phyloP scores from a whole-genome alignment of 2,888 invertebrate genomes.

The Stenoptilia bipunctidactyla region DNA sequence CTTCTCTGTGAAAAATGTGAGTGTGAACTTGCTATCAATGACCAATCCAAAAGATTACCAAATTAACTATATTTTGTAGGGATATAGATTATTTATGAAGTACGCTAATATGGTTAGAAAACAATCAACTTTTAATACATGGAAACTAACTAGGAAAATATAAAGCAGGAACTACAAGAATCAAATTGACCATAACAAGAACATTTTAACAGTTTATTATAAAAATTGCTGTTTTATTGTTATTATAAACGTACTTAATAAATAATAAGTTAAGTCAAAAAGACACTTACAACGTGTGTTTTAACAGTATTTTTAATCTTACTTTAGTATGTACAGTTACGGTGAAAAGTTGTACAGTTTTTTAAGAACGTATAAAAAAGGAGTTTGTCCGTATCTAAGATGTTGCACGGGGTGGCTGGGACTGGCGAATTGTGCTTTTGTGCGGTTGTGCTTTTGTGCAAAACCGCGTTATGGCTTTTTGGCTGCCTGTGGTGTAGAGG shows the following conservation, averaged over 20 bases:
- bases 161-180: neutral
- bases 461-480: conserved; percentile 19
- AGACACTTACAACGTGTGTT: conserved; percentile 67
- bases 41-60: too few relatives aligned
- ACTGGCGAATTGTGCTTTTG: conserved; percentile 16
- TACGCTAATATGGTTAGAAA: neutral
- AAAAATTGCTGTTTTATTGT: conserved; percentile 52
- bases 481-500: conserved; percentile 14
- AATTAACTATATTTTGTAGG: too few relatives aligned
- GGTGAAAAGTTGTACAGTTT: conserved; percentile 55
- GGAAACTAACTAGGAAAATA: too few relatives aligned
- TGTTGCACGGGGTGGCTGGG: conserved; percentile 38
- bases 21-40: too few relatives aligned
- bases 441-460: conserved; percentile 17
- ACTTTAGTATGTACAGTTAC: conserved; percentile 66
- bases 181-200: conserved; percentile 43
- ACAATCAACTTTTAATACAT: too few relatives aligned
- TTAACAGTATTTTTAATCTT: conserved; percentile 65
- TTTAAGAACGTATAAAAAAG: conserved; percentile 51
- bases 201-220: conserved; percentile 64
- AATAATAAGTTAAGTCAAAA: conserved; percentile 62
- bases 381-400: conserved; percentile 43
- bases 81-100: neutral
- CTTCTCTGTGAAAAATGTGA: too few relatives aligned
- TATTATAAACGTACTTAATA: conserved; percentile 65